Percentiles rank a stretch among this genome's conserved stretches.
Evolutionary conservation across 2,797 vertebrate species (phyloP).

Genomic region (Etheostoma perlongum): DNA sequence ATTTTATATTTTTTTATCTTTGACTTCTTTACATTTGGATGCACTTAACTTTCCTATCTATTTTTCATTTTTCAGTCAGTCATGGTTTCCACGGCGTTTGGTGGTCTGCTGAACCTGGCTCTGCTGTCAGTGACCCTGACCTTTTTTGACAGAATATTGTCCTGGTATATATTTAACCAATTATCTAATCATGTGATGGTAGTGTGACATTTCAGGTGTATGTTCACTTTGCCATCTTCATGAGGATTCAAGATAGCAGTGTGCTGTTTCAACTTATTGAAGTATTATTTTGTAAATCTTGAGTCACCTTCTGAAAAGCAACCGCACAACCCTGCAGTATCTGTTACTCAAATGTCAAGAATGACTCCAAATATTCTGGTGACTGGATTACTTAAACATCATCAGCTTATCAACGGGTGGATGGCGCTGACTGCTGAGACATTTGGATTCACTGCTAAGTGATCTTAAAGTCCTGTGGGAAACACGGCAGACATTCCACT

Average conservation of each 20-base stretch:
- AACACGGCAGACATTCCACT: constrained; percentile 59
- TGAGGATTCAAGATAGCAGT: too few relatives aligned
- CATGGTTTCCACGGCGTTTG: neutral
- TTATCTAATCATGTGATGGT: neutral
- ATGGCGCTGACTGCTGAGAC: neutral
- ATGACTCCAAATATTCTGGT: neutral
- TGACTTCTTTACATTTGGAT: neutral
- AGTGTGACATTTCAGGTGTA: neutral
- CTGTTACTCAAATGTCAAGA: neutral
- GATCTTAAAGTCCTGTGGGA: constrained; percentile 55
- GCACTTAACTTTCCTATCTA: neutral
- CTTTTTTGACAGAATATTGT: neutral
- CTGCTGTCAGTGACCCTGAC: neutral
- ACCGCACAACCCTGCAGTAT: neutral
- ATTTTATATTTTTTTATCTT: neutral
- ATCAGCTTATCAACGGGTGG: neutral
- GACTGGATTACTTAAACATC: neutral
- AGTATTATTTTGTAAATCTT: neutral
- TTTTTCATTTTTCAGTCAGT: neutral
- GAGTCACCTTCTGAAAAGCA: neutral
- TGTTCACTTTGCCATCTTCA: too few relatives aligned
- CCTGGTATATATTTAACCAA: neutral
- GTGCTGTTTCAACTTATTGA: neutral
- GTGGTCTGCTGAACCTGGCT: neutral
- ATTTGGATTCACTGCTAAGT: constrained; percentile 5